Conservation (phyloP, 2,797 vertebrate genomes). For the Cuniculus paca region DNA sequence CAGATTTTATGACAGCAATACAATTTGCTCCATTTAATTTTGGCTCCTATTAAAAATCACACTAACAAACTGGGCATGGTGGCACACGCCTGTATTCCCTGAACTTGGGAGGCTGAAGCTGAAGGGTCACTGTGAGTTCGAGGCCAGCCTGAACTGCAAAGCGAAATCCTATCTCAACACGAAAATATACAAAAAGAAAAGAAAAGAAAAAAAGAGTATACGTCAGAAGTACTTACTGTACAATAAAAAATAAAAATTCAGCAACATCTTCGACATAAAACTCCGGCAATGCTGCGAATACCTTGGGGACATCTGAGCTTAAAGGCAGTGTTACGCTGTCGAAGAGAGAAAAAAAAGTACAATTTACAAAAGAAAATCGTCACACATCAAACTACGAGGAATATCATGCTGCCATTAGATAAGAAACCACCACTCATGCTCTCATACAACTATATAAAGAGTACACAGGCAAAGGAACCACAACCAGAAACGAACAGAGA, state of each 20-base stretch:
- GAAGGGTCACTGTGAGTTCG: not conserved
- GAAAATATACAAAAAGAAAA: no score
- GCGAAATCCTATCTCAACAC: not conserved
- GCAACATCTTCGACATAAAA: conserved; percentile 99
- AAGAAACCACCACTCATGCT: not conserved
- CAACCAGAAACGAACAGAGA: not conserved
- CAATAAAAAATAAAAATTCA: conserved; percentile 99
- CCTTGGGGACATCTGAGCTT: conserved; percentile 97
- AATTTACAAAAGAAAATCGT: not conserved
- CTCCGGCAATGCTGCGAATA: conserved; percentile 98
- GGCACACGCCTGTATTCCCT: no score
- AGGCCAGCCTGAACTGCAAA: not conserved
- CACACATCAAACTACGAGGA: not conserved
- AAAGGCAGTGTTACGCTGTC: conserved; percentile 95
- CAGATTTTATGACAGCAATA: not conserved
- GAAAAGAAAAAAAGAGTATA: not conserved
- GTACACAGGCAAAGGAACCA: not conserved
- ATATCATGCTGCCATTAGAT: not conserved
- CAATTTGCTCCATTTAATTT: not conserved
- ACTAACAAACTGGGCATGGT: not conserved
- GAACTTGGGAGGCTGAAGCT: no score
- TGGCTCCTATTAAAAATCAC: not conserved
- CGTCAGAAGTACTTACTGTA: conserved; percentile 94
- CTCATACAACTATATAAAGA: not conserved
- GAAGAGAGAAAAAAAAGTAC: conserved; percentile 69